These are phyloP conservation scores for Bombylius discolor DNA, from an alignment of 2,888 invertebrate species.

Conservation along the genomic window DNA sequence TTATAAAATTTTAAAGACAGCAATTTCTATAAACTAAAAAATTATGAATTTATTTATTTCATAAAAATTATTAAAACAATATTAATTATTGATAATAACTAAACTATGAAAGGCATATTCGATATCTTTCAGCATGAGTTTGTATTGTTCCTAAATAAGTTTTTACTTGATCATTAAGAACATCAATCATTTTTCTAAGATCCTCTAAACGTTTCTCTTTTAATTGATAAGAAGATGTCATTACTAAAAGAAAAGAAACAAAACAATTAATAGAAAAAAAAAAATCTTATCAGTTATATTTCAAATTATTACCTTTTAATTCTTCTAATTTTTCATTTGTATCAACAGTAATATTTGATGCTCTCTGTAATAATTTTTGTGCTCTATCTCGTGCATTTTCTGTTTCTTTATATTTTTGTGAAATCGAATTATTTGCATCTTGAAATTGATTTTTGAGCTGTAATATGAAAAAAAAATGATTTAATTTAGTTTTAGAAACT, in stretches of 20 bases:
- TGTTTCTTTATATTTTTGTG: conserved; percentile 59
- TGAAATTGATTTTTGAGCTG: conserved; percentile 55
- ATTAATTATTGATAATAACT: no score
- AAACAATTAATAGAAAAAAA: neutral
- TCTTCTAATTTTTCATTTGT: conserved; percentile 61
- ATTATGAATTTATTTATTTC: no score
- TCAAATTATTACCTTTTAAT: conserved; percentile 40
- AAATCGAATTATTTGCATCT: conserved; percentile 55
- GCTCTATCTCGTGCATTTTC: conserved; percentile 67
- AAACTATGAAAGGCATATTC: conserved; percentile 37
- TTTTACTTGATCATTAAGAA: conserved; percentile 49
- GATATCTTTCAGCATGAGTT: conserved; percentile 46
- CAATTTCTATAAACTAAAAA: no score
- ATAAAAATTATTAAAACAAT: no score
- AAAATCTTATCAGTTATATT: neutral
- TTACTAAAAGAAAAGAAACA: conserved; percentile 31
- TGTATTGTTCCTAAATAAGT: conserved; percentile 48
- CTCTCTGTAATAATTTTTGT: conserved; percentile 60
- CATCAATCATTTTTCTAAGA: conserved; percentile 46
- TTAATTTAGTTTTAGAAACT: neutral
- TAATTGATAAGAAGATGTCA: conserved; percentile 47
- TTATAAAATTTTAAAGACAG: no score
- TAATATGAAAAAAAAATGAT: conserved; percentile 9
- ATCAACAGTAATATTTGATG: conserved; percentile 68
- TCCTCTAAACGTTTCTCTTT: conserved; percentile 46